Conservation (phyloP, 2,888 invertebrate genomes). For the Torymus texanus region DNA sequence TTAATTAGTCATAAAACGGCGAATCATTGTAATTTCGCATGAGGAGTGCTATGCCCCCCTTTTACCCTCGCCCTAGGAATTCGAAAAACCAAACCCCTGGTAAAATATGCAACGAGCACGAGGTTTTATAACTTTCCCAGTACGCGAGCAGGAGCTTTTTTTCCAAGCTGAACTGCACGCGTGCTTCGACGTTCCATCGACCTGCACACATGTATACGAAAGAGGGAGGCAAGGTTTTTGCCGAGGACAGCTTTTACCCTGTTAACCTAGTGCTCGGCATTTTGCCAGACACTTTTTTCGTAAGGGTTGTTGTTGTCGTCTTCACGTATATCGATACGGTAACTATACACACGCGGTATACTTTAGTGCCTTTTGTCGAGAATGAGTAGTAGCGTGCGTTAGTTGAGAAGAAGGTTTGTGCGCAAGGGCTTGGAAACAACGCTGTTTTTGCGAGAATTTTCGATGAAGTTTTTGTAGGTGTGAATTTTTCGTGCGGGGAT, state of each 20-base stretch:
- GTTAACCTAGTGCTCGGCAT: conserved; percentile 46
- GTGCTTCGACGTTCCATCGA: no score
- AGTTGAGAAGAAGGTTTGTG: no score
- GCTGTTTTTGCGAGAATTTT: background rate
- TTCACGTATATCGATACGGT: background rate
- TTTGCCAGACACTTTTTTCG: conserved; percentile 3
- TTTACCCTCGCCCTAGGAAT: no score
- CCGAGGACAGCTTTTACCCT: background rate
- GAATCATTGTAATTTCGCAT: conserved; percentile 28
- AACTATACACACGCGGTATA: background rate
- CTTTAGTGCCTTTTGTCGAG: background rate
- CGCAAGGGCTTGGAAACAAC: no score
- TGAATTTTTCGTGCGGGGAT: background rate
- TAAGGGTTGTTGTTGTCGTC: background rate
- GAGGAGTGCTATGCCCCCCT: background rate
- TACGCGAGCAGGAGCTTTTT: background rate
- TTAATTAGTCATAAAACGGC: conserved; percentile 43
- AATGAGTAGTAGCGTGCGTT: no score
- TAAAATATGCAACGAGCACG: conserved; percentile 3
- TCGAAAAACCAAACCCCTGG: no score
- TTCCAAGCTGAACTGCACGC: no score
- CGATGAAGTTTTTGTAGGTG: background rate
- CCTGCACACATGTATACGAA: no score
- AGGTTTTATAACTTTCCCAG: background rate
- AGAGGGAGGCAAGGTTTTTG: no score